Evolutionary conservation across 2,888 invertebrate species (phyloP), one percentile per base, ranked within the genome.

Genomic region (Polyommatus icarus): DNA sequence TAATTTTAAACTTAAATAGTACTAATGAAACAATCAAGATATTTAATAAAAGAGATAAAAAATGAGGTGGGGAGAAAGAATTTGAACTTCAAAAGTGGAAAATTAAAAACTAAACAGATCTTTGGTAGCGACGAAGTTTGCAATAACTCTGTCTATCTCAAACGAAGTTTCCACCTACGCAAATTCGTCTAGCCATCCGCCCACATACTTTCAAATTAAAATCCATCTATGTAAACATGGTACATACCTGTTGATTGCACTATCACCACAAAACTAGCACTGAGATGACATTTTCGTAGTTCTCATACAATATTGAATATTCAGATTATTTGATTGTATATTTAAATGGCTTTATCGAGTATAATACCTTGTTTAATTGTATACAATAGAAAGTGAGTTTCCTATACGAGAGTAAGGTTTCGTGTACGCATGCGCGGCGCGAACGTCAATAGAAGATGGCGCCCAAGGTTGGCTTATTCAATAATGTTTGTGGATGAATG

Each of bases 151-250:
- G 5, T 29, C 12, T 10, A 10, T 79, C 85, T 87, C 87, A 90
- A 88, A 88, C 85, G 12, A 54, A 18, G 18, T 46, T 46, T 54
- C 85, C 86, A 83, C 92, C 92, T 86, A 92, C 93, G 86, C 86
- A 5, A 83, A 59, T 81, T 79, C 80, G 90, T 92, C 91, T 92
- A 87, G 89, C 88, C 90, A 90, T 90, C 91, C 91, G 88, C 91
- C 91, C 89, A 92, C 91, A 80, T 40, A 73, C 32, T 29, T 73
- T 72, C 20, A 59, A 29, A 57, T 73, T 36, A 73, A 73, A 57
- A 73, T 24, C 57, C 10, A 2, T 57, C 20, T 76, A 73, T 20
- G 57, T 57, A 59, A 73, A 73, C 77, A 76, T 67, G 54, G 40
- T 75, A 87, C 90, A 82, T 90, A 93, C 93, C 92, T 91, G 90